phyloP scores from a whole-genome alignment of 2,888 invertebrate genomes.

The Spilarctia lutea region DNA sequence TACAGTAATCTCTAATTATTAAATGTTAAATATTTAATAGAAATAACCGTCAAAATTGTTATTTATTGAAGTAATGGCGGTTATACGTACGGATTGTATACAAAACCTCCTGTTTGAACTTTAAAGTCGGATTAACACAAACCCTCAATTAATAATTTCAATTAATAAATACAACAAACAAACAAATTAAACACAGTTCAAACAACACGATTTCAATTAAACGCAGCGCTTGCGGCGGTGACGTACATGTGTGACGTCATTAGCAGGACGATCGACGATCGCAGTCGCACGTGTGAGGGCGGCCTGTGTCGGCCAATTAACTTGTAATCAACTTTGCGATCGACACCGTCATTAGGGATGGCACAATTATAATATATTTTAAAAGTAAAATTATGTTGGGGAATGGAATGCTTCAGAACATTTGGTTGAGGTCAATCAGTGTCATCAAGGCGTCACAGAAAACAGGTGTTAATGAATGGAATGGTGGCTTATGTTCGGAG shows the following conservation, averaged over 20 bases:
- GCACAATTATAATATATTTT: neutral
- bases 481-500: too few species aligned
- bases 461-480: too few species aligned
- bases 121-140: neutral
- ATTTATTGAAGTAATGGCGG: too few species aligned
- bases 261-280: slow-evolving; percentile 34
- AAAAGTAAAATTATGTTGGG: too few species aligned
- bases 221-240: slow-evolving; percentile 42
- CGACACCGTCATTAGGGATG: slow-evolving; percentile 43
- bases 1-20: too few species aligned
- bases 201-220: slow-evolving; percentile 44
- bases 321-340: slow-evolving; percentile 50
- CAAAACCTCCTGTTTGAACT: neutral
- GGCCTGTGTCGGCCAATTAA: slow-evolving; percentile 44
- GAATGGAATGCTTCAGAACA: too few species aligned
- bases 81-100: neutral
- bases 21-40: too few species aligned
- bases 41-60: too few species aligned
- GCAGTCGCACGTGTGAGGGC: slow-evolving; percentile 31
- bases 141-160: slow-evolving; percentile 12
- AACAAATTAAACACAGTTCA: slow-evolving; percentile 14
- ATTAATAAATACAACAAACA: slow-evolving; percentile 13
- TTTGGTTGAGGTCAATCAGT: too few species aligned
- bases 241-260: slow-evolving; percentile 46
- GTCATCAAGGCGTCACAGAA: too few species aligned